These are phyloP conservation scores for Calephelis perditalis DNA, from an alignment of 2,888 invertebrate species.

Conservation along the genomic window DNA sequence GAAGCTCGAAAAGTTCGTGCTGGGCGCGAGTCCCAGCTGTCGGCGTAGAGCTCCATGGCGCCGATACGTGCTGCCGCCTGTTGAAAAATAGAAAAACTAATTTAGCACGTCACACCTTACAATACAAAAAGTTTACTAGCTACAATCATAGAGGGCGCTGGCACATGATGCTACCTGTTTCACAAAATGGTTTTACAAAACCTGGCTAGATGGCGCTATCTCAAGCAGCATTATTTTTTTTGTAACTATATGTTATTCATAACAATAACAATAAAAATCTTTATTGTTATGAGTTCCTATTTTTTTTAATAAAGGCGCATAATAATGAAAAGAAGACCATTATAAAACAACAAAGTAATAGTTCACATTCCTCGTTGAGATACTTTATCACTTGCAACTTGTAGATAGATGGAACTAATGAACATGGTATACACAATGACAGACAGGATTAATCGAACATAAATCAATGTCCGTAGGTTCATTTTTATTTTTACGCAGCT, in stretches of 20 bases:
- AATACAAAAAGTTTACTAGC: neutral
- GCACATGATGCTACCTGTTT: too few relatives aligned
- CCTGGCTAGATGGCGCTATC: conserved; percentile 37
- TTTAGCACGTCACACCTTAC: neutral
- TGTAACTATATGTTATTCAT: too few relatives aligned
- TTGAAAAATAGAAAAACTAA: conserved; percentile 39
- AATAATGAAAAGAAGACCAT: too few relatives aligned
- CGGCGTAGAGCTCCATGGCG: conserved; percentile 74
- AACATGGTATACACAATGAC: conserved; percentile 3
- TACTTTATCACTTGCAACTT: neutral
- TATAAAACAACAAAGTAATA: too few relatives aligned
- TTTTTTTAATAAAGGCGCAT: too few relatives aligned
- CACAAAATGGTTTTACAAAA: neutral
- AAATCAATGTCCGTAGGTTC: conserved; percentile 15
- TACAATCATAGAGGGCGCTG: neutral
- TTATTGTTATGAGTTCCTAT: too few relatives aligned
- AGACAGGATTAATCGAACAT: conserved; percentile 14
- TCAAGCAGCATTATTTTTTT: too few relatives aligned
- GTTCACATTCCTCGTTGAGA: neutral
- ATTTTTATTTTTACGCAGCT: conserved; percentile 9
- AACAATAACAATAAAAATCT: too few relatives aligned
- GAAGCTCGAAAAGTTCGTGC: conserved; percentile 93
- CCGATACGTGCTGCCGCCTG: conserved; percentile 83
- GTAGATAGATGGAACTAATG: neutral
- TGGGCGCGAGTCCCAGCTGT: conserved; percentile 76